phyloP scores from a whole-genome alignment of 2,888 invertebrate genomes.

The Drosophila cracens region DNA sequence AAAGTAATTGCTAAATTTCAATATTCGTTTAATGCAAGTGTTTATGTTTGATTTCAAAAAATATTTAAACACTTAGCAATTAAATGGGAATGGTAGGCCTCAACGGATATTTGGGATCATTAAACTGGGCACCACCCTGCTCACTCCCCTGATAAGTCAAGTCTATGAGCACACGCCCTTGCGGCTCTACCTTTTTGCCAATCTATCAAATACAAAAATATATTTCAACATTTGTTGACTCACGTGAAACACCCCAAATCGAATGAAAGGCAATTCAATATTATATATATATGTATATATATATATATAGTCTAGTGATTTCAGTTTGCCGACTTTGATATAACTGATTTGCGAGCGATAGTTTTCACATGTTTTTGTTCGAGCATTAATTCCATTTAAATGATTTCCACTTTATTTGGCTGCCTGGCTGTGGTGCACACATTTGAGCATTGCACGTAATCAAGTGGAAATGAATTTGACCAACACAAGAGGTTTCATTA shows the following conservation, averaged over 20 bases:
- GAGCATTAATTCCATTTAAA: constrained; percentile 80
- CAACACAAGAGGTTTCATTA: constrained; percentile 75
- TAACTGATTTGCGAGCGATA: constrained; percentile 58
- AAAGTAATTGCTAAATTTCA: not conserved
- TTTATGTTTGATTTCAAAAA: not conserved
- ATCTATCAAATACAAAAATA: constrained; percentile 26
- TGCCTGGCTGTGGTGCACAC: constrained; percentile 33
- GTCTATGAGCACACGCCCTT: constrained; percentile 45
- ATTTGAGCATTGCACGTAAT: constrained; percentile 69
- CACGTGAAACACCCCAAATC: constrained; percentile 35
- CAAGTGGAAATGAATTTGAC: constrained; percentile 83
- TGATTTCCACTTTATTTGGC: constrained; percentile 69
- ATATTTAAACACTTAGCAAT: constrained; percentile 10
- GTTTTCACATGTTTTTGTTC: constrained; percentile 78
- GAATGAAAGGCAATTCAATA: constrained; percentile 10
- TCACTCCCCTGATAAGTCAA: constrained; percentile 37
- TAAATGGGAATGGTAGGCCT: not conserved
- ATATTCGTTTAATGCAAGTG: not conserved
- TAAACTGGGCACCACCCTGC: constrained; percentile 22
- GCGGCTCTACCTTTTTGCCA: constrained; percentile 69
- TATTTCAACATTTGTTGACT: constrained; percentile 56
- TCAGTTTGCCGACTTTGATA: constrained; percentile 37
- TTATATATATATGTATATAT: not conserved
- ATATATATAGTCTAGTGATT: constrained; percentile 16
- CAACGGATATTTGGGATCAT: constrained; percentile 40